Evolutionary conservation across 1,140 invertebrate genomes (phyloP), one percentile per base, ranked within the genome.

Genomic region (Formica selysi): DNA sequence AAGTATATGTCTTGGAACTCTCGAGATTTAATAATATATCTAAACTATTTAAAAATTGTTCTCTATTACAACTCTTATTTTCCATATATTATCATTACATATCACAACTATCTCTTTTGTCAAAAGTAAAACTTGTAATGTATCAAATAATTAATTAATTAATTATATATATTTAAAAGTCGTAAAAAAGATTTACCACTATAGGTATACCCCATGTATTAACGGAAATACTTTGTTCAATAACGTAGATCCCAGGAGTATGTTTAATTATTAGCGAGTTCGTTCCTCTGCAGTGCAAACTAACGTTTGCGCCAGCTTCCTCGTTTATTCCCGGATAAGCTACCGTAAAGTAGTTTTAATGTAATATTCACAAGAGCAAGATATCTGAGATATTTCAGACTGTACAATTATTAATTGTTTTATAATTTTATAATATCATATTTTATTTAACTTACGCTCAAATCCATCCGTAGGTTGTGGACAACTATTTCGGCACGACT

Each of bases 181-280:
- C 11, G 13, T 48, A 62, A 44, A 62, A 54, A 59, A 54, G 36
- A 51, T 81, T 92, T 73, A 93, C 92, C 73, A 90, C 64, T 57
- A 19, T 68, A 0, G 67, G 11, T 51, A 70, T 5, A 22, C 1
- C 78, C 91, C 87, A 89, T 6, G 13, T 10, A 13, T 19, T 16
- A 74, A 64, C 26, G 10, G 26, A 19, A 3, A 41, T 13, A n/a
- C 48, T 86, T 44, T 83, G 83, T 48, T 93, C 89, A 59, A 93
- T 91, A 10, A 94, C 71, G 44, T 89, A 93, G 54, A 86, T 86
- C 36, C 91, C 93, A 65, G 79, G 71, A 91, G 91, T 88, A 68
- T 93, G 90, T 44, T 80, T 87, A 13, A 94, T 76, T 38, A 83
- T 87, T 11, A 94, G 65, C 10, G 73, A 2, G 41, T 92, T 76